Percentiles rank a stretch among this genome's conserved stretches.
Conservation (phyloP, 2,888 invertebrate genomes). For the Leptinotarsa peninsularis region DNA sequence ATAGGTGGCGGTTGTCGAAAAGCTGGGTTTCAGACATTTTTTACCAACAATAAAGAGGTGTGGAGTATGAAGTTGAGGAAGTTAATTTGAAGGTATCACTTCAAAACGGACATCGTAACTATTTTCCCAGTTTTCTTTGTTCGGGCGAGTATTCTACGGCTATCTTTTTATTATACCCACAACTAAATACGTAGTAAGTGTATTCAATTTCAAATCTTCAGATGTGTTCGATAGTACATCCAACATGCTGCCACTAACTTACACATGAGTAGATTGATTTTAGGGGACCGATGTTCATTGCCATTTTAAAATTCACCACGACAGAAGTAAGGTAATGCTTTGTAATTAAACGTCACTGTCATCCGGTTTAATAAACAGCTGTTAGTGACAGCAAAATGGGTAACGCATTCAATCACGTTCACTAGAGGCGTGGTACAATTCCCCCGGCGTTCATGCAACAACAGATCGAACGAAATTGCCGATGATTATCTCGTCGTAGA, state of each 20-base stretch:
- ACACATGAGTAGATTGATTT: neutral
- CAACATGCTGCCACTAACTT: neutral
- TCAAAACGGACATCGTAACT: no score
- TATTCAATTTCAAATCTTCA: neutral
- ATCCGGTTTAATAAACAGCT: neutral
- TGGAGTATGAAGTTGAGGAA: no score
- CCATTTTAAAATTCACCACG: neutral
- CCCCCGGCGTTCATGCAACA: neutral
- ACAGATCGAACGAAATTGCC: neutral
- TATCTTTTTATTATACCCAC: no score
- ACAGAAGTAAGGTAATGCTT: conserved; percentile 4
- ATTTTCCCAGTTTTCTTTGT: no score
- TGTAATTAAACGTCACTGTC: neutral
- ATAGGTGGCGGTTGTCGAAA: no score
- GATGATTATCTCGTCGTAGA: neutral
- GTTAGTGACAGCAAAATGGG: neutral
- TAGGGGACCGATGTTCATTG: neutral
- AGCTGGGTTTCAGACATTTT: no score
- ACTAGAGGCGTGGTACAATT: neutral
- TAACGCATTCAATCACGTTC: conserved; percentile 2
- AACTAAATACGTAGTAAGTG: no score
- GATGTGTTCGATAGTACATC: neutral
- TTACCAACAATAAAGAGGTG: no score
- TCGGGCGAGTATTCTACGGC: no score
- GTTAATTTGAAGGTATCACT: no score